Percentiles rank a stretch among this genome's conserved stretches.
Evolutionary conservation across 1,140 invertebrate genomes (phyloP).

Genomic region (Cydia amplana): DNA sequence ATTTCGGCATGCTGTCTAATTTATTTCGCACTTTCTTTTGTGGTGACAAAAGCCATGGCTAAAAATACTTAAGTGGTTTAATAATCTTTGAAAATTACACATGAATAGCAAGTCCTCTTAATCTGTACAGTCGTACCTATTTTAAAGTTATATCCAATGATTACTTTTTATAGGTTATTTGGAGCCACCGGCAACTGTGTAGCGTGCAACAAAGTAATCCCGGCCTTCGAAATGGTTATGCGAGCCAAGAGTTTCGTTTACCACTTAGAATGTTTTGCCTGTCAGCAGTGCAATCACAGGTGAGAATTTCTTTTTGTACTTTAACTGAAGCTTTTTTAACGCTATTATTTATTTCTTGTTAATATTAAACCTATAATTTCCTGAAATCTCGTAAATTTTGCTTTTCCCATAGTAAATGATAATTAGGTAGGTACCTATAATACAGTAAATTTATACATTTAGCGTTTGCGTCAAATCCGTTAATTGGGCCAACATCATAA

Average conservation of each 20-base stretch:
- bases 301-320: constrained; percentile 67
- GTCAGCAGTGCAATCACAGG: constrained; percentile 98
- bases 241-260: constrained; percentile 96
- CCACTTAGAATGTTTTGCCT: constrained; percentile 97
- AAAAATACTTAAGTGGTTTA: not conserved
- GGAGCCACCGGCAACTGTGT: constrained; percentile 95
- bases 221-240: constrained; percentile 99
- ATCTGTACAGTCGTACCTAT: constrained; percentile 50
- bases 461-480: too few relatives aligned
- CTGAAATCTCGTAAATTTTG: too few relatives aligned
- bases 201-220: constrained; percentile 95
- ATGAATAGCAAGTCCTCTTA: constrained; percentile 40
- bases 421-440: too few relatives aligned
- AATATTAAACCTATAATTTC: too few relatives aligned
- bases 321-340: not conserved
- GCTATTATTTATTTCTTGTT: not conserved
- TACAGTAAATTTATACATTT: too few relatives aligned
- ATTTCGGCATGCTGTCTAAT: too few relatives aligned
- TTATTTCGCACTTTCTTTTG: too few relatives aligned
- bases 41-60: not conserved
- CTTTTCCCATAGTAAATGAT: too few relatives aligned
- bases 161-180: constrained; percentile 86
- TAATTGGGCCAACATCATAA: too few relatives aligned
- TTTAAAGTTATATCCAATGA: constrained; percentile 45
- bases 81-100: constrained; percentile 35